A percentile compares a stretch with the other conserved stretches of the same genome.
These are phyloP conservation scores for Nannoperca australis DNA, from an alignment of 2,797 vertebrate species.

Conservation along the genomic window DNA sequence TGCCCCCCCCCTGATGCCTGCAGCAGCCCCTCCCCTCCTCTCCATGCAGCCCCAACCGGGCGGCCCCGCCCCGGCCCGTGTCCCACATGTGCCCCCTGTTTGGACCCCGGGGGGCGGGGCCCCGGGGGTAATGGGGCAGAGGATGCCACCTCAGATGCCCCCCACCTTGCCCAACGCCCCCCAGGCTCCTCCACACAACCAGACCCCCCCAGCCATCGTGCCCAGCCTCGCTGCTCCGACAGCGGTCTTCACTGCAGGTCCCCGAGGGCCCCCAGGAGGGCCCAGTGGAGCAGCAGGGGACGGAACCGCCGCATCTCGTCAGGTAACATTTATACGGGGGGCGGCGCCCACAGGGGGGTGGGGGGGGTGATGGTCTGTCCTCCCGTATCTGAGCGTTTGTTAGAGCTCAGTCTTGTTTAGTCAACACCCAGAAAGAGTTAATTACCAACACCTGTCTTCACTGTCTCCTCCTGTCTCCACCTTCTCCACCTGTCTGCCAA, in stretches of 20 bases:
- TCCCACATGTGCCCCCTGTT: constrained; percentile 70
- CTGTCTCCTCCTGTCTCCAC: background rate
- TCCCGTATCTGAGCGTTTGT: too few relatives aligned
- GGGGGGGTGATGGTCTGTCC: too few relatives aligned
- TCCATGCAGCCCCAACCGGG: constrained; percentile 79
- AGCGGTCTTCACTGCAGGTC: constrained; percentile 4
- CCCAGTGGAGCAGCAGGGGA: constrained; percentile 46
- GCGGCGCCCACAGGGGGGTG: too few relatives aligned
- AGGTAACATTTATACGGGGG: constrained; percentile 54
- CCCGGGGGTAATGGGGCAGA: constrained; percentile 56
- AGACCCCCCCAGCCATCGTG: constrained; percentile 39
- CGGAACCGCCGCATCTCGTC: constrained; percentile 27
- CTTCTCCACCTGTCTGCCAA: background rate
- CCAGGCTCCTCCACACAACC: constrained; percentile 21
- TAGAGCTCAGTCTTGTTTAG: too few relatives aligned
- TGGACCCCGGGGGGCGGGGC: constrained; percentile 57
- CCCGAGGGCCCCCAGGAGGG: constrained; percentile 22
- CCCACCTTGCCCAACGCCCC: constrained; percentile 34
- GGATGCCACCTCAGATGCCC: constrained; percentile 77
- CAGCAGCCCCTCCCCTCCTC: constrained; percentile 75
- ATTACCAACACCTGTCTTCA: too few relatives aligned
- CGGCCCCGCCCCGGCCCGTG: constrained; percentile 64
- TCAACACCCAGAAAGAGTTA: too few relatives aligned
- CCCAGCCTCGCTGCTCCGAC: constrained; percentile 28
- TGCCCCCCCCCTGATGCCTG: constrained; percentile 78